Conservation (phyloP, 2,888 invertebrate species). For the Cephonodes hylas region DNA sequence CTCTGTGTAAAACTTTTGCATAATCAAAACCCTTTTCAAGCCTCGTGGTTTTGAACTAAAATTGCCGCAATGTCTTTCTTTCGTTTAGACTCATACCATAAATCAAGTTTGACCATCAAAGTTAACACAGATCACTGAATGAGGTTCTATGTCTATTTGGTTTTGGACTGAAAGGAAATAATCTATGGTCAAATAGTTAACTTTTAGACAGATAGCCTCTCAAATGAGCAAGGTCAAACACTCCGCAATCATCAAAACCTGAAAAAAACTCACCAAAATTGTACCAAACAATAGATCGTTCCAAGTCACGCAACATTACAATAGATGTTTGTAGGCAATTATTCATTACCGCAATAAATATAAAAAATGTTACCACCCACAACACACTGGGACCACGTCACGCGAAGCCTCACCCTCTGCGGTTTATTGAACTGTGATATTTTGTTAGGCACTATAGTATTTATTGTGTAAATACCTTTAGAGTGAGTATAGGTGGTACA, state of each 20-base stretch:
- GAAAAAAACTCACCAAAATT: background rate
- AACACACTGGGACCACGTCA: background rate
- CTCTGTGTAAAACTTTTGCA: too few species aligned
- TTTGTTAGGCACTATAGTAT: background rate
- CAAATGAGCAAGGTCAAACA: background rate
- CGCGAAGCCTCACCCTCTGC: background rate
- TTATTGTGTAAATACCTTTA: background rate
- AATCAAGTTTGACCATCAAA: too few species aligned
- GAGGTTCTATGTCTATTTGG: too few species aligned
- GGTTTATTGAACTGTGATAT: background rate
- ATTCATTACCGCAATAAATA: background rate
- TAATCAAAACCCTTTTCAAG: too few species aligned
- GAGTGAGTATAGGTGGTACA: too few species aligned
- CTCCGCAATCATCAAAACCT: background rate
- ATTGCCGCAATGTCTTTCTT: too few species aligned
- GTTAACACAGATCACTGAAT: too few species aligned
- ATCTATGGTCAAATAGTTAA: too few species aligned
- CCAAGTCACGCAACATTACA: conserved; percentile 1
- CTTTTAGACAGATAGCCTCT: too few species aligned
- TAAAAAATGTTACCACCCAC: background rate
- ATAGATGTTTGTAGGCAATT: background rate
- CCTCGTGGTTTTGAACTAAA: too few species aligned
- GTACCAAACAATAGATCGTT: background rate
- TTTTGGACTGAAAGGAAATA: too few species aligned
- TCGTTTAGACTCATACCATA: too few species aligned